Base-by-base conservation (phyloP, 2,888 invertebrate species). In the Marronus borbonicus region DNA sequence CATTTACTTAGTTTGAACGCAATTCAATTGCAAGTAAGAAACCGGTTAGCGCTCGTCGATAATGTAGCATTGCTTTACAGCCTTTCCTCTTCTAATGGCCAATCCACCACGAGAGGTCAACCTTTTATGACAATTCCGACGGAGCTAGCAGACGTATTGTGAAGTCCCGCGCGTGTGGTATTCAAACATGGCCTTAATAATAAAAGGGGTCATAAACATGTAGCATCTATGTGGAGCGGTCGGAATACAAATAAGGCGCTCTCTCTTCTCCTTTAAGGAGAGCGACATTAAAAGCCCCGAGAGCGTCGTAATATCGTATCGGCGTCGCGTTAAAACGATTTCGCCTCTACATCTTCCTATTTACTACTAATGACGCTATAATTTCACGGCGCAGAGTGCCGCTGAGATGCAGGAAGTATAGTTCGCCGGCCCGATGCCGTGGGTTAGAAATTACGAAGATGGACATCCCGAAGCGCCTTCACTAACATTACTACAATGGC, bases 291-390 rank as follows among this genome's bases (percentile, higher is more conserved):
- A 60, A 28, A 60, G 60, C 28, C 7, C 60, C 24, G 28, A 60
- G 20, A 20, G 28, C 20, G 60, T 5, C 24, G 20, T 28, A 60
- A 60, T 24, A 24, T 28, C 60, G 60, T 12, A 60, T 60, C 10
- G 12, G 10, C 12, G 52, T 64, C 66, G 49, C 44, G 44, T 1
- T 66, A 55, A 70, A 55, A 55, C 31, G 28, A 55, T 70, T 70
- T 31, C 36, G 49, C 50, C 31, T 50, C 36, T n/a, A 39, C 39
- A 72, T 72, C 55, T 36, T 58, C 58, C 70, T 58, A 72, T 72
- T 72, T 58, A 28, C 58, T 20, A 20, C 58, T 55, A 72, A 72
- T 72, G 70, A 72, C 31, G 58, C 58, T 20, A 39, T 72, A 72
- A 36, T 72, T 72, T 72, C 12, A 68, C 60, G 12, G 20, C 1